Base-by-base conservation (phyloP, 2,888 invertebrate species). In the Metalampra italica region DNA sequence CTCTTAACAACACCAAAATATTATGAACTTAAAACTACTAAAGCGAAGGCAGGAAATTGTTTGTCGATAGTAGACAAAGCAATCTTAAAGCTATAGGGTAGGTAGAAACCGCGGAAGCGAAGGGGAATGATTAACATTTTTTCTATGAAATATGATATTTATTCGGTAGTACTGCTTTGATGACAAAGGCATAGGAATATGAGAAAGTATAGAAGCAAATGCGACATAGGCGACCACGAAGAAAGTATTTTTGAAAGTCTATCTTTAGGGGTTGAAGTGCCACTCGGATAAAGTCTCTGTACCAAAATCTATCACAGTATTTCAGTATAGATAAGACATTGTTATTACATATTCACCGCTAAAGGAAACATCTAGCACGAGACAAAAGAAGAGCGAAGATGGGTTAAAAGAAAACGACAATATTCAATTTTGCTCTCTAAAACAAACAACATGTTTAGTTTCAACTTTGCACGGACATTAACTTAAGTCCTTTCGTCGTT, bases 1-100 rank as follows among this genome's bases (percentile, higher is more conserved):
- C 62, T 65, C 69, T 69, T 68, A 68, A 66, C 62, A 49, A 52
- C 49, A 56, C 42, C 3, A 47, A 15, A 36, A 36, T 54, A 46
- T 46, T 64, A 51, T 55, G 55, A 51, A 59, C 70, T 57, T 57
- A 75, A 67, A 59, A 53, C 7, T 40, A 11, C 44, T 14, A 4
- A 0, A 0, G 7, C 45, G 59, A 58, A 53, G 56, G 60, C 39
- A 47, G 42, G 58, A 50, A 59, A 59, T 56, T 30, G 47, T 46
- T 52, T 47, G 45, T 47, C 48, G 49, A 47, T 51, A 52, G 52
- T 46, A 50, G 46, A 59, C 51, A 57, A 61, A 60, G 50, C 50
- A 44, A 51, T 48, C 37, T 12, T 7, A 36, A 7, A 34, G 45
- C 49, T 46, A 29, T 15, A 30, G 45, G 36, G 38, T 43, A 53